Evolutionary conservation across 2,113 vertebrate genomes (phyloP), one percentile per base, ranked within the genome.

Genomic region (Centropus bengalensis): DNA sequence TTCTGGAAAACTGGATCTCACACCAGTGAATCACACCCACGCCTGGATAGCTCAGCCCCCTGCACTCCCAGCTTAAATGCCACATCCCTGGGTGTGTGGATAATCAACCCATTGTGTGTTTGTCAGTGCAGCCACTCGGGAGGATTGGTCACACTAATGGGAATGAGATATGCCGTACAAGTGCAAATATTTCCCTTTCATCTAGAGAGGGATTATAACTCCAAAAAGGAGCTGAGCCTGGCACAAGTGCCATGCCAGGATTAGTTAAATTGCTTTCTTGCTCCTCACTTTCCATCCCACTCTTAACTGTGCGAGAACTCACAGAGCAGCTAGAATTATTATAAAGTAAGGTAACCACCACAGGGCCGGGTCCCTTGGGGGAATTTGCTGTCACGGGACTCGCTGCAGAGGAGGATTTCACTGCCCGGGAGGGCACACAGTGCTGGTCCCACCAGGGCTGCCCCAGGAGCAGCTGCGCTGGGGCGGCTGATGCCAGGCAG

Each of bases 1-100:
- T 63, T 12, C 71, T 92, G 94, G 86, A 38, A 64, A 82, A 18
- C 69, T 52, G 89, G 62, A 67, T 84, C 86, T 89, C 74, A 26
- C 0, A 1, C 40, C 52, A 8, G 83, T 6, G 89, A 70, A 1
- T 5, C 82, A 44, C 93, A 40, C 95, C 96, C 94, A 58, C 84
- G 9, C 26, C 58, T 6, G 1, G 8, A 14, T 20, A 49, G 58
- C 62, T 84, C 59, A 56, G 5, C 8, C 67, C 28, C 54, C 81
- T 5, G 2, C 56, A 30, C 58, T 45, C 24, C 1, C 5, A 1
- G 22, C 20, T 63, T 4, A 68, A 77, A 62, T 38, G 76, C 86
- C 91, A 74, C 12, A 0, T 69, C 68, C 68, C 92, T 63, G 4
- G 2, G 60, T 12, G 66, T n/a, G 47, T 73, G 49, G 66, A 64